Conservation (phyloP, 1,140 invertebrate genomes). For the Pseudomyrmex pallidus region DNA sequence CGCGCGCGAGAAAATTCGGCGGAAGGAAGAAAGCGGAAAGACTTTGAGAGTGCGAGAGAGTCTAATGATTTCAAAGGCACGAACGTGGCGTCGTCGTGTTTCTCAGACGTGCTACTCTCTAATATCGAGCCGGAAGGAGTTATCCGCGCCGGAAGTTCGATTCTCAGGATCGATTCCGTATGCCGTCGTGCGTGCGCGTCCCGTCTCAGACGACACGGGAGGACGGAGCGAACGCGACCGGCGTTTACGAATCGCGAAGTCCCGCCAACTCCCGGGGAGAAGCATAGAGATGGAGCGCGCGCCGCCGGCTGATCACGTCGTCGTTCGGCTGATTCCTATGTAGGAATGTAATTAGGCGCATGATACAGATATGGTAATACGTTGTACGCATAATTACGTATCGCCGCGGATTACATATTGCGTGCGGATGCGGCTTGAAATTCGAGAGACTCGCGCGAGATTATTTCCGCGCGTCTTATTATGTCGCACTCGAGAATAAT, state of each 20-base stretch:
- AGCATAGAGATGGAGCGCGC: constrained; percentile 28
- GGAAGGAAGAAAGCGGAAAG: neutral
- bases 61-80: neutral
- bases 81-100: constrained; percentile 47
- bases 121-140: constrained; percentile 75
- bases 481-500: neutral
- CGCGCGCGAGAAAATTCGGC: neutral
- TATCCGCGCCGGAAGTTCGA: constrained; percentile 78
- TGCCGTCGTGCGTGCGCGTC: constrained; percentile 79
- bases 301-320: constrained; percentile 33
- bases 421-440: constrained; percentile 9
- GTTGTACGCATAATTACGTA: constrained; percentile 44
- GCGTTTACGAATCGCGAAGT: constrained; percentile 44
- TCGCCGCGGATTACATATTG: constrained; percentile 10
- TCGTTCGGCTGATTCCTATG: constrained; percentile 45
- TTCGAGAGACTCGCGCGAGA: constrained; percentile 12
- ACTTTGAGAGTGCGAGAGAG: neutral
- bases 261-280: neutral
- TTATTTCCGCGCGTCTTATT: neutral
- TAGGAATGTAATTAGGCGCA: constrained; percentile 73
- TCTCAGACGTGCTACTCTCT: constrained; percentile 64
- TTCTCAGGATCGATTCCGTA: constrained; percentile 82
- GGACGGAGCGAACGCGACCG: constrained; percentile 58
- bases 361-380: constrained; percentile 68
- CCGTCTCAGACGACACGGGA: constrained; percentile 71